These are phyloP conservation scores for Cherax quadricarinatus DNA, from an alignment of 1,140 invertebrate genomes.

Conservation along the genomic window DNA sequence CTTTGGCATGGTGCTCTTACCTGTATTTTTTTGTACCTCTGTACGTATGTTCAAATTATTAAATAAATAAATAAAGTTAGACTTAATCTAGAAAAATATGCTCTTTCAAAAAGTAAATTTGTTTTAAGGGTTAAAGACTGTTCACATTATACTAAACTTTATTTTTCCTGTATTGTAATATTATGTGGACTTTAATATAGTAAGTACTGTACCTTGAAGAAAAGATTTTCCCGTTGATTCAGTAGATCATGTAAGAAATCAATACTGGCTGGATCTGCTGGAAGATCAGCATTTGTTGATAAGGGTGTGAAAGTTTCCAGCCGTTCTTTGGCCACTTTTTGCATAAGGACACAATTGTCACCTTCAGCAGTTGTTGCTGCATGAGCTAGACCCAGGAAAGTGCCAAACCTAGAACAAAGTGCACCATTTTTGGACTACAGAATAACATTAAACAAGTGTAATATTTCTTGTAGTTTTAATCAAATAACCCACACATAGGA, in stretches of 20 bases:
- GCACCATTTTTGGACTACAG: too few species aligned
- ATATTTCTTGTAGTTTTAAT: too few species aligned
- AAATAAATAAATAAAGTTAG: too few species aligned
- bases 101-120: too few species aligned
- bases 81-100: too few species aligned
- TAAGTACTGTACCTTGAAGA: constrained; percentile 68
- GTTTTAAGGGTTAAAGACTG: too few species aligned
- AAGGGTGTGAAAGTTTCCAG: constrained; percentile 73
- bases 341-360: constrained; percentile 76
- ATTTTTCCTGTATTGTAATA: not conserved
- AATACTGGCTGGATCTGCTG: constrained; percentile 30
- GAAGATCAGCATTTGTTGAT: constrained; percentile 40
- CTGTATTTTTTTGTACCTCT: too few species aligned
- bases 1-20: too few species aligned
- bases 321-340: constrained; percentile 76
- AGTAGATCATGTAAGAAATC: constrained; percentile 74
- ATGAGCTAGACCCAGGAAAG: constrained; percentile 75
- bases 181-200: not conserved
- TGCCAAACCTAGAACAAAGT: constrained; percentile 73
- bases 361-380: constrained; percentile 76
- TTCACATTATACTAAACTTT: too few species aligned
- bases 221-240: constrained; percentile 73
- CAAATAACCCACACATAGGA: too few species aligned
- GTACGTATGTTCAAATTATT: too few species aligned
- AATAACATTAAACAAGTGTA: too few species aligned